Evolutionary conservation across 2,797 vertebrate genomes (phyloP).

Genomic region (Lithobates sylvaticus): DNA sequence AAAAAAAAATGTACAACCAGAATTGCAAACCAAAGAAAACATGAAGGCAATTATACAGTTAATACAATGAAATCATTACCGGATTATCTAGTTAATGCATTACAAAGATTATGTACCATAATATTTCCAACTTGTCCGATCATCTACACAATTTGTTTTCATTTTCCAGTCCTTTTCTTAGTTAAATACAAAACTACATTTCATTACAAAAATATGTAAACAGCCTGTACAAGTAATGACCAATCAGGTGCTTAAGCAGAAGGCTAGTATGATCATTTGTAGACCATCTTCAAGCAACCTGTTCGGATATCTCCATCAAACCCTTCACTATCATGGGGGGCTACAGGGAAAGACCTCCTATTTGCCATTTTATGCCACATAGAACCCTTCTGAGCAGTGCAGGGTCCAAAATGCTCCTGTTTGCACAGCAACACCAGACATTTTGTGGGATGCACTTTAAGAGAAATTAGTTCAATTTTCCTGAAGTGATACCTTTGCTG

Average conservation of each 20-base stretch:
- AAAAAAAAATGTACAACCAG: constrained; percentile 69
- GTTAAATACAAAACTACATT: constrained; percentile 81
- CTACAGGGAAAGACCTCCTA: not conserved
- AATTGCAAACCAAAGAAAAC: constrained; percentile 71
- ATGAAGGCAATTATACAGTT: constrained; percentile 72
- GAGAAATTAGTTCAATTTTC: not conserved
- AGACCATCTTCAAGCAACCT: constrained; percentile 59
- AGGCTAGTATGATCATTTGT: constrained; percentile 61
- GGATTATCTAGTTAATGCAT: constrained; percentile 76
- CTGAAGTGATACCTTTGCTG: not conserved
- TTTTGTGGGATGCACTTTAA: not conserved
- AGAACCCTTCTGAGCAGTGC: not conserved
- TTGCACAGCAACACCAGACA: constrained; percentile 1
- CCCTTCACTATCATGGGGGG: not conserved
- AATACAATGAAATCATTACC: constrained; percentile 71
- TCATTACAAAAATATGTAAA: constrained; percentile 84
- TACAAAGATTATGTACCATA: constrained; percentile 72
- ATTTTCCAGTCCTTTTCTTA: constrained; percentile 64
- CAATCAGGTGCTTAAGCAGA: constrained; percentile 62
- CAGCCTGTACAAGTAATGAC: constrained; percentile 78
- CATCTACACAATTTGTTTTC: constrained; percentile 65
- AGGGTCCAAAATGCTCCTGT: not conserved
- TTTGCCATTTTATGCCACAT: not conserved
- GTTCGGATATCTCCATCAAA: constrained; percentile 12
- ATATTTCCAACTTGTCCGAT: constrained; percentile 65